These are phyloP conservation scores for Adoxophyes honmai DNA, from an alignment of 1,140 invertebrate species.

Conservation along the genomic window DNA sequence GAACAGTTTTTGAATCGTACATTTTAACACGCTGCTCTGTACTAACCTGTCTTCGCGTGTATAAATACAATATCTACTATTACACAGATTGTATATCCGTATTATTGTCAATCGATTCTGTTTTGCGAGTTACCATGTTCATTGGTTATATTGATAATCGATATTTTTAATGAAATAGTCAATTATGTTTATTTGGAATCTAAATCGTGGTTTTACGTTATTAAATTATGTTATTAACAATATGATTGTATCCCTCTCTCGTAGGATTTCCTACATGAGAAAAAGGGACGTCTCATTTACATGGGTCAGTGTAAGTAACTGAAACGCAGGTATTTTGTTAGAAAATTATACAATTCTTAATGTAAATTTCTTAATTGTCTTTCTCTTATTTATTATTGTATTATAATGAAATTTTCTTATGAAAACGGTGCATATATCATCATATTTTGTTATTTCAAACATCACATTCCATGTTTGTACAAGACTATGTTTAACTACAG, in stretches of 20 bases:
- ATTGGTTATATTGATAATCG: not conserved
- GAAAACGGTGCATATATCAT: conserved; percentile 31
- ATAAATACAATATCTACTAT: not conserved
- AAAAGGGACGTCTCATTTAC: too few species aligned
- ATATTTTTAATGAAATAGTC: not conserved
- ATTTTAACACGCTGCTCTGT: too few species aligned
- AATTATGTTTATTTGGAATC: conserved; percentile 4
- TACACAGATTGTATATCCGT: not conserved
- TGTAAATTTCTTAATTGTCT: too few species aligned
- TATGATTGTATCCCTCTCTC: too few species aligned
- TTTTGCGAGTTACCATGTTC: conserved; percentile 5
- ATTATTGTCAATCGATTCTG: not conserved
- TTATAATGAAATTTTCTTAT: conserved; percentile 29
- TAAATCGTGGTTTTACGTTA: not conserved
- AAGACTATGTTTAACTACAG: conserved; percentile 27
- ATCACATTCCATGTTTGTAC: conserved; percentile 71
- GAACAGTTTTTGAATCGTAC: too few species aligned
- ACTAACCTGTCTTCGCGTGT: not conserved
- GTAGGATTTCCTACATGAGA: too few species aligned
- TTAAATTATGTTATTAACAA: too few species aligned
- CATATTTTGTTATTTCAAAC: conserved; percentile 30
- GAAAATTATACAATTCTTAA: conserved; percentile 13
- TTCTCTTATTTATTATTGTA: conserved; percentile 13
- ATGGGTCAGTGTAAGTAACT: not conserved
- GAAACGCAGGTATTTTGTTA: conserved; percentile 1